phyloP scores from a whole-genome alignment of 2,888 invertebrate species.

The Gymnosoma rotundatum region DNA sequence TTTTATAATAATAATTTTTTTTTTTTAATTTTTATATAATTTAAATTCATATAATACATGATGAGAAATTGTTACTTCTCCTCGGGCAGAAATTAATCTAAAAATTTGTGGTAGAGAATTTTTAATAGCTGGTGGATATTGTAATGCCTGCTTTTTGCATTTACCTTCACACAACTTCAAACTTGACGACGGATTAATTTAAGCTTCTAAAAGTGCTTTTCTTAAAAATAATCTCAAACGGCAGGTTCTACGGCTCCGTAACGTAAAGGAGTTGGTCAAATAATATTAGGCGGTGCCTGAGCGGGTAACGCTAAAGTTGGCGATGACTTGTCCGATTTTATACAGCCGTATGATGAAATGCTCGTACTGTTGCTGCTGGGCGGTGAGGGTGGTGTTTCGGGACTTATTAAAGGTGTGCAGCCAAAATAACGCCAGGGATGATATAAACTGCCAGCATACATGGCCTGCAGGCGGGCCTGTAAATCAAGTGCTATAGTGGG shows the following conservation, averaged over 20 bases:
- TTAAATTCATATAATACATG: constrained; percentile 41
- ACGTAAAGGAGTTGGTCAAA: constrained; percentile 83
- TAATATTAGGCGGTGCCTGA: constrained; percentile 80
- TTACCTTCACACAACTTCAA: neutral
- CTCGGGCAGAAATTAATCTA: constrained; percentile 14
- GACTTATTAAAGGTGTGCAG: constrained; percentile 79
- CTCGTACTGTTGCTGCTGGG: constrained; percentile 80
- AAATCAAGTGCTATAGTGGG: constrained; percentile 81
- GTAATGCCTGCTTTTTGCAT: neutral
- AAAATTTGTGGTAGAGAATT: constrained; percentile 12
- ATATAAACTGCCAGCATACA: constrained; percentile 82
- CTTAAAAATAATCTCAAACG: constrained; percentile 73
- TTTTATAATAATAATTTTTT: constrained; percentile 36
- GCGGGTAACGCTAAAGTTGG: constrained; percentile 75
- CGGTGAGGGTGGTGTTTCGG: constrained; percentile 81
- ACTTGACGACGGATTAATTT: constrained; percentile 10
- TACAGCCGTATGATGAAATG: constrained; percentile 79
- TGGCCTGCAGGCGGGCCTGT: constrained; percentile 82
- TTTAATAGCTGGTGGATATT: constrained; percentile 1
- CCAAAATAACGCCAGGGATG: constrained; percentile 82
- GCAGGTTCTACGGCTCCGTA: constrained; percentile 81
- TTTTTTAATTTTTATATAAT: constrained; percentile 9
- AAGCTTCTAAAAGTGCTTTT: constrained; percentile 4
- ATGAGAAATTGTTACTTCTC: neutral
- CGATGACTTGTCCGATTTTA: constrained; percentile 81